These are phyloP conservation scores for Notothenia rossii DNA, from an alignment of 2,113 vertebrate species.

Conservation along the genomic window DNA sequence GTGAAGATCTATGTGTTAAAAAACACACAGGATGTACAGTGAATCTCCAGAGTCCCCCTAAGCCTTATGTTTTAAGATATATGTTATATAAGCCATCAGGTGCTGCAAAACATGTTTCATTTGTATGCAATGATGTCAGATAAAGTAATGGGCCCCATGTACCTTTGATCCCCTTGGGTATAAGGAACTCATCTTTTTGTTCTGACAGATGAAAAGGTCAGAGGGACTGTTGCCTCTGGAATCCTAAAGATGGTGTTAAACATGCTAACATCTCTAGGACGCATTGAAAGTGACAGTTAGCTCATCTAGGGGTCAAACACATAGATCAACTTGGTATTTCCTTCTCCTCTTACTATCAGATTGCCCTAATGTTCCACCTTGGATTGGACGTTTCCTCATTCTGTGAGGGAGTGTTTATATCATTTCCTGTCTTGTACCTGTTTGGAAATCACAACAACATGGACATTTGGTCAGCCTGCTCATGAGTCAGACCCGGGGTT, in stretches of 20 bases:
- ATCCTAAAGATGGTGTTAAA: constrained; percentile 30
- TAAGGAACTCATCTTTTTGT: constrained; percentile 32
- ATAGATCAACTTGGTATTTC: constrained; percentile 22
- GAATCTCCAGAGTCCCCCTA: background rate
- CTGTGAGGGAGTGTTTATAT: background rate
- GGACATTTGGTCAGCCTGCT: background rate
- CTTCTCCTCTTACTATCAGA: constrained; percentile 18
- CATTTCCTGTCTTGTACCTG: constrained; percentile 5
- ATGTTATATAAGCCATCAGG: background rate
- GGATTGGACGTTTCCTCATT: constrained; percentile 26
- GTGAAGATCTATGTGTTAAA: background rate
- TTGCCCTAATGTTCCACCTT: constrained; percentile 11
- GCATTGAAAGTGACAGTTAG: constrained; percentile 9
- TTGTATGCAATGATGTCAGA: constrained; percentile 7
- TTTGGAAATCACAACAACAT: constrained; percentile 10
- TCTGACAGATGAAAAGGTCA: constrained; percentile 63
- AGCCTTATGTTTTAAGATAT: background rate
- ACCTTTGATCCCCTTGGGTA: constrained; percentile 14
- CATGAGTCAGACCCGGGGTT: background rate
- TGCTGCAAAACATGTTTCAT: background rate
- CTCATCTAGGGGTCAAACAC: constrained; percentile 44
- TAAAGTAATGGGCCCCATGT: background rate
- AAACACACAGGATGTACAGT: background rate
- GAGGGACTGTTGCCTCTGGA: constrained; percentile 8
- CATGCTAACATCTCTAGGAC: constrained; percentile 11